Base-by-base conservation (phyloP, 2,113 vertebrate genomes). In the Ciconia boyciana region DNA sequence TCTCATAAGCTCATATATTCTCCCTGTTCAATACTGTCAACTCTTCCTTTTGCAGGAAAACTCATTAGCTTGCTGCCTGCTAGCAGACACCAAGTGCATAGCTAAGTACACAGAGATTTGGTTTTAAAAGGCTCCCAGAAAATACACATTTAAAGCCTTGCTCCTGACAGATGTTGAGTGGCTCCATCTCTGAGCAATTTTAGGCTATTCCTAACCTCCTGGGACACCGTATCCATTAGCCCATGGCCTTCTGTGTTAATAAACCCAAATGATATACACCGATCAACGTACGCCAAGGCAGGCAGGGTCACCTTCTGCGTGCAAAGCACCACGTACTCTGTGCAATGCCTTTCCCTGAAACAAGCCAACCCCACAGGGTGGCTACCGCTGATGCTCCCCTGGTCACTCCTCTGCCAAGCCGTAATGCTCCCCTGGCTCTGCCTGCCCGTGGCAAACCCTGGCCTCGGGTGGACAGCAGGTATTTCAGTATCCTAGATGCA, bases 401-500 rank as follows among this genome's bases (percentile, higher is more conserved):
- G 28, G 32, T 39, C 7, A 7, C 36, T 32, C 51, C 31, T 34
- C 26, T 51, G 32, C 64, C 55, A 34, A 71, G 58, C 31, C 2
- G 0, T 18, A 70, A 41, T 0, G 3, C 18, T 51, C 11, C 36
- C 24, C 52, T 18, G 34, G 7, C 24, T 44, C 51, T 52, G 36
- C 28, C 74, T 28, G 29, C 60, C 58, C 2, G 0, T 4, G 52
- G 44, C 34, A 66, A 29, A 46, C 16, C 60, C 54, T 32, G 46
- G 17, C 46, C 48, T 22, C 31, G 29, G 31, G 34, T 19, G 39
- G 20, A 32, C 9, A 1, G 48, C 46, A 36, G 31, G 17, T 69
- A 31, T 48, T 75, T n/a, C 0, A 1, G 25, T 19, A 26, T 32
- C 41, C 52, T 36, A n/a, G 25, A 36, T 1, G 0, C 18, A 4